A percentile compares a stretch with the other conserved stretches of the same genome.
Evolutionary conservation across 2,797 vertebrate species (phyloP).

Genomic region (Pogoniulus pusillus): DNA sequence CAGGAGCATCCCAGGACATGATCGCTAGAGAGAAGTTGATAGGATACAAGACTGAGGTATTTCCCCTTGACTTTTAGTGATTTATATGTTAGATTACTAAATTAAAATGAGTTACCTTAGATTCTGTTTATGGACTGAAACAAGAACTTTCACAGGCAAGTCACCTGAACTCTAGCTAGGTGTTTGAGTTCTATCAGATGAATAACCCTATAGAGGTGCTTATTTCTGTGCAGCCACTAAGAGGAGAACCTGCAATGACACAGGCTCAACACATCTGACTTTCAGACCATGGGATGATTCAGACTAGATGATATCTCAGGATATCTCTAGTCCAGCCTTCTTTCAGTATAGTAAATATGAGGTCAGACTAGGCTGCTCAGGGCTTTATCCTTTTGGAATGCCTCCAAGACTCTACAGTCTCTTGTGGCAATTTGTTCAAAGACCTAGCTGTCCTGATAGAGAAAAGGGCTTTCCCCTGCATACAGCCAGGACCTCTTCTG

Average conservation of each 20-base stretch:
- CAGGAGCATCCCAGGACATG: not conserved
- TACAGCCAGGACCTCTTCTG: not conserved
- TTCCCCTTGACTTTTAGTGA: not conserved
- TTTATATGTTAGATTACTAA: not conserved
- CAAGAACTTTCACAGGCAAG: not conserved
- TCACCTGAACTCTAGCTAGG: not conserved
- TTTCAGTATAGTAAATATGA: not conserved
- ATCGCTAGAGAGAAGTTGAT: not conserved
- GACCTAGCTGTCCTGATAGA: not conserved
- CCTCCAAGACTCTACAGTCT: not conserved
- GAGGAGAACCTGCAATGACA: not conserved
- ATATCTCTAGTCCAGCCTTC: not conserved
- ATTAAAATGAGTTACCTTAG: not conserved
- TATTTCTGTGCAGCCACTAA: not conserved
- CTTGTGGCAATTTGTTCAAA: not conserved
- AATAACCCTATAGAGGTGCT: not conserved
- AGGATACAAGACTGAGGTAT: not conserved
- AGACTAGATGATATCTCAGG: not conserved
- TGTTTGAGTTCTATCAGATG: not conserved
- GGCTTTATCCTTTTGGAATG: not conserved
- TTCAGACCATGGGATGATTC: not conserved
- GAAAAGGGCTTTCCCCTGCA: not conserved
- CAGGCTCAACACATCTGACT: not conserved
- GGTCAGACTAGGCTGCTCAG: not conserved
- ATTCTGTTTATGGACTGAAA: not conserved